phyloP scores from a whole-genome alignment of 2,797 vertebrate species.

The Protosalanx chinensis region DNA sequence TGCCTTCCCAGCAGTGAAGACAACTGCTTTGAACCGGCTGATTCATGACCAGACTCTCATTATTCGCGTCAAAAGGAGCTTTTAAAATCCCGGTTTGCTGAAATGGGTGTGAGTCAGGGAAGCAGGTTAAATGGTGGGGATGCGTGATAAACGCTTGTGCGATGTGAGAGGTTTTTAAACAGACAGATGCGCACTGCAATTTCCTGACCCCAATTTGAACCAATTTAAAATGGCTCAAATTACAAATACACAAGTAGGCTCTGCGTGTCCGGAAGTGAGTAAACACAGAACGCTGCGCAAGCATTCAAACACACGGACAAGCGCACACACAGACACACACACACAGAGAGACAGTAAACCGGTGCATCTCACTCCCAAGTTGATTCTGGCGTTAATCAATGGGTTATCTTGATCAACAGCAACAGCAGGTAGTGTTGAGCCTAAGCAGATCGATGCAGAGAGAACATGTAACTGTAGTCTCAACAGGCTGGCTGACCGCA shows the following conservation, averaged over 20 bases:
- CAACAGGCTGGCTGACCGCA: conserved; percentile 45
- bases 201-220: conserved; percentile 31
- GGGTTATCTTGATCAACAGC: conserved; percentile 42
- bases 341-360: not conserved
- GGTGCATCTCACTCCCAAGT: conserved; percentile 9
- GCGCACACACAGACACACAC: not conserved
- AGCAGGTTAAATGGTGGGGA: too few species aligned
- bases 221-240: not conserved
- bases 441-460: conserved; percentile 37
- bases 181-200: conserved; percentile 18
- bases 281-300: not conserved
- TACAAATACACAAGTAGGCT: conserved; percentile 8
- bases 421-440: conserved; percentile 27
- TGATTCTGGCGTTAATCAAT: conserved; percentile 29
- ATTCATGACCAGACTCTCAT: not conserved
- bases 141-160: too few species aligned
- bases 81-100: not conserved
- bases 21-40: not conserved
- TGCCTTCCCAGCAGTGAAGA: too few species aligned
- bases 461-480: conserved; percentile 39
- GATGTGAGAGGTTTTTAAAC: not conserved
- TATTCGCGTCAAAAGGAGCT: not conserved
- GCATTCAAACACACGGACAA: conserved; percentile 9
- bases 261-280: too few species aligned
- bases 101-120: not conserved